phyloP scores from a whole-genome alignment of 2,797 vertebrate species.

The Myiothlypis coronata region DNA sequence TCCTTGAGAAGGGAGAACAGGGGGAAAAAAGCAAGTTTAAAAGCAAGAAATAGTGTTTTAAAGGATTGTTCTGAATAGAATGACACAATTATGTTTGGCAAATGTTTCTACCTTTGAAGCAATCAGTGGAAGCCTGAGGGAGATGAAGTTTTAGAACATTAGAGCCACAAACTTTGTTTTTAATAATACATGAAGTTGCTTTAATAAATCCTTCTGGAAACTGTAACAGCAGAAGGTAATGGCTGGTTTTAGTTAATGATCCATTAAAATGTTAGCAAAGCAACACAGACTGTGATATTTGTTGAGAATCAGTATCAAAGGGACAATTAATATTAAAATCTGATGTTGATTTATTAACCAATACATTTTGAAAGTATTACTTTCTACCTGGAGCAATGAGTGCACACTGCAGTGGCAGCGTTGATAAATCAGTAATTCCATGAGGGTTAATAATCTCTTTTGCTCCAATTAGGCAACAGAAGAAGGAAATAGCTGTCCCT shows the following conservation, averaged over 20 bases:
- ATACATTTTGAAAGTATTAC: constrained; percentile 12
- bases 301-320: constrained; percentile 36
- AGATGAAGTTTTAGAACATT: constrained; percentile 6
- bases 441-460: constrained; percentile 13
- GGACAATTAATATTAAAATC: constrained; percentile 52
- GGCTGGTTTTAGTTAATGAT: constrained; percentile 55
- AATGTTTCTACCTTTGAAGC: constrained; percentile 14
- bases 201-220: constrained; percentile 50
- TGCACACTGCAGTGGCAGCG: not conserved
- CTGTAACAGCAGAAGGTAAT: constrained; percentile 40
- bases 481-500: not conserved
- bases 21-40: not conserved
- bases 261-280: constrained; percentile 50
- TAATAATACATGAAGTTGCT: constrained; percentile 50
- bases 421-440: constrained; percentile 21
- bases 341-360: constrained; percentile 46
- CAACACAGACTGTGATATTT: constrained; percentile 37
- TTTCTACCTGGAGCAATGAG: constrained; percentile 1
- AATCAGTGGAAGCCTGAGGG: constrained; percentile 23
- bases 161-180: constrained; percentile 17
- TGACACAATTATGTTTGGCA: not conserved
- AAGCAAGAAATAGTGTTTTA: not conserved
- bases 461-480: not conserved
- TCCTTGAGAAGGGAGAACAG: not conserved
- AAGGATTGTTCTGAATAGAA: not conserved